phyloP scores from a whole-genome alignment of 2,888 invertebrate genomes.

The Diarsia brunnea region DNA sequence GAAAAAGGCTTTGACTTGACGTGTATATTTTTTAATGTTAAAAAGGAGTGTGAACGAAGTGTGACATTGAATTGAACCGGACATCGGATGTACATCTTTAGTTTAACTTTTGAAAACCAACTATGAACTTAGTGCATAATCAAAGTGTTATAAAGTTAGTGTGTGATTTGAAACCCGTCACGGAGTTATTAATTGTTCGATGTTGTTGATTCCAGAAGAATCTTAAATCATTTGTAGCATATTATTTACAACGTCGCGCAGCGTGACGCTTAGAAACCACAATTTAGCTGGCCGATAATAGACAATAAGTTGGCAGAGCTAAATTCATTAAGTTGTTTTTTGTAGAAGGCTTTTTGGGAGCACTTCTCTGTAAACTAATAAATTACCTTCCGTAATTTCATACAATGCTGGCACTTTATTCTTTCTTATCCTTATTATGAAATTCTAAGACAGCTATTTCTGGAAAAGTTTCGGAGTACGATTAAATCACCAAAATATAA shows the following conservation, averaged over 20 bases:
- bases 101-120: too few relatives aligned
- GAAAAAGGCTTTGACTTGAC: too few relatives aligned
- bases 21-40: too few relatives aligned
- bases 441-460: conserved; percentile 10
- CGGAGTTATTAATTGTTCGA: not conserved
- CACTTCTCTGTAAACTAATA: conserved; percentile 11
- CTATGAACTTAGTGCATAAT: too few relatives aligned
- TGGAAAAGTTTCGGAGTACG: not conserved
- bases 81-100: too few relatives aligned
- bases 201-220: not conserved
- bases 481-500: conserved; percentile 16
- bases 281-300: too few relatives aligned
- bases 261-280: too few relatives aligned
- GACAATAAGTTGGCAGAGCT: not conserved
- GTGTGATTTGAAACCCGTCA: not conserved
- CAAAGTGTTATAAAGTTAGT: too few relatives aligned
- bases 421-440: conserved; percentile 12
- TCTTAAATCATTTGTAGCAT: too few relatives aligned
- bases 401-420: not conserved
- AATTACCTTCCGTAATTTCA: not conserved
- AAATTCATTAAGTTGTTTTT: conserved; percentile 17
- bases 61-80: too few relatives aligned
- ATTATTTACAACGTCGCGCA: too few relatives aligned
- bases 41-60: too few relatives aligned
- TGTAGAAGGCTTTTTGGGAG: not conserved